phyloP scores from a whole-genome alignment of 1,140 invertebrate genomes.

The Gonioctena quinquepunctata region DNA sequence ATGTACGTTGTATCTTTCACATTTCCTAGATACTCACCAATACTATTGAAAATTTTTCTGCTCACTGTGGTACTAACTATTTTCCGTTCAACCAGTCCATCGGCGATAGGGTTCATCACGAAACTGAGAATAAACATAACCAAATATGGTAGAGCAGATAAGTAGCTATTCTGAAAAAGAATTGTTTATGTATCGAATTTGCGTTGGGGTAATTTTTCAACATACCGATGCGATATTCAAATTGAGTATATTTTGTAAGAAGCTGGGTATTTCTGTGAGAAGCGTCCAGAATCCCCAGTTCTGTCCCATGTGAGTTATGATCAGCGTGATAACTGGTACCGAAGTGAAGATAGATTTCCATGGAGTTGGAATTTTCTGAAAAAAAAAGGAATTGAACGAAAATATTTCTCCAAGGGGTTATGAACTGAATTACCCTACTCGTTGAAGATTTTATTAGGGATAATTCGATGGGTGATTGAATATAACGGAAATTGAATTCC shows the following conservation, averaged over 20 bases:
- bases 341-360: constrained; percentile 79
- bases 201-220: too few species aligned
- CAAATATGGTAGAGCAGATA: constrained; percentile 80
- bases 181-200: too few species aligned
- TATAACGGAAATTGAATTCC: too few species aligned
- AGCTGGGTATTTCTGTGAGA: constrained; percentile 88
- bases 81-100: constrained; percentile 63
- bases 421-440: too few species aligned
- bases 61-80: constrained; percentile 59
- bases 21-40: constrained; percentile 61
- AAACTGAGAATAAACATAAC: constrained; percentile 72
- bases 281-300: constrained; percentile 94
- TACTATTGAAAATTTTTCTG: constrained; percentile 69
- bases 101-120: constrained; percentile 65
- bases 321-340: constrained; percentile 79
- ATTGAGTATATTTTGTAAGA: constrained; percentile 79
- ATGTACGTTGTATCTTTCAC: too few species aligned
- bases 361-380: constrained; percentile 60
- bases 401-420: too few species aligned
- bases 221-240: constrained; percentile 61
- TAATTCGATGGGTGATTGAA: too few species aligned
- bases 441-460: too few species aligned
- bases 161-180: constrained; percentile 68
- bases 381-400: too few species aligned
- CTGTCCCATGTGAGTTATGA: constrained; percentile 82